Percentiles rank a stretch among this genome's conserved stretches.
These are phyloP conservation scores for Agrilus mali DNA, from an alignment of 2,888 invertebrate species.

Conservation along the genomic window DNA sequence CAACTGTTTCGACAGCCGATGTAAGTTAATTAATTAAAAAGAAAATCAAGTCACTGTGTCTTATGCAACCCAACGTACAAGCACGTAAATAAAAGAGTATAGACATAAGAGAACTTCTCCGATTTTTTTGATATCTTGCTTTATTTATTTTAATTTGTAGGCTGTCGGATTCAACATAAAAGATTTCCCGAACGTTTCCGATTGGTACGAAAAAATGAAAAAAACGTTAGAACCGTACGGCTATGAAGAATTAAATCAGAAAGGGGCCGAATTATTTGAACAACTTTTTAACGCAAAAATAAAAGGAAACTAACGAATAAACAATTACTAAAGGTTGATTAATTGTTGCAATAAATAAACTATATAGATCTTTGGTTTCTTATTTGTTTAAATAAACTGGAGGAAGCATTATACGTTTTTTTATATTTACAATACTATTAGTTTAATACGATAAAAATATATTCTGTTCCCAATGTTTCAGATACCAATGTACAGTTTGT, in stretches of 20 bases:
- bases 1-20: slow-evolving; percentile 46
- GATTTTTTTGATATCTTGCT: no score
- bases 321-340: slow-evolving; percentile 2
- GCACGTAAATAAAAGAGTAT: not conserved
- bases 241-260: slow-evolving; percentile 52
- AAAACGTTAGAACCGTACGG: slow-evolving; percentile 50
- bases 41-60: not conserved
- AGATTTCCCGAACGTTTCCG: slow-evolving; percentile 41
- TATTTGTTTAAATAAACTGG: no score
- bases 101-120: not conserved
- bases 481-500: no score
- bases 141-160: slow-evolving; percentile 31
- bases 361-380: no score
- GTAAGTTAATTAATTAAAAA: slow-evolving; percentile 25
- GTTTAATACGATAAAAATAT: no score
- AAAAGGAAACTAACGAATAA: slow-evolving; percentile 26
- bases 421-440: no score
- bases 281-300: slow-evolving; percentile 33
- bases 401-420: no score
- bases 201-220: slow-evolving; percentile 57
- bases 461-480: no score
- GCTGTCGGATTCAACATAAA: slow-evolving; percentile 42
- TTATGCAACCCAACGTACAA: not conserved
- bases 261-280: slow-evolving; percentile 44
- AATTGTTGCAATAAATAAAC: no score